A percentile compares a stretch with the other conserved stretches of the same genome.
These are phyloP conservation scores for Nineta flava DNA, from an alignment of 2,888 invertebrate species.

Conservation along the genomic window DNA sequence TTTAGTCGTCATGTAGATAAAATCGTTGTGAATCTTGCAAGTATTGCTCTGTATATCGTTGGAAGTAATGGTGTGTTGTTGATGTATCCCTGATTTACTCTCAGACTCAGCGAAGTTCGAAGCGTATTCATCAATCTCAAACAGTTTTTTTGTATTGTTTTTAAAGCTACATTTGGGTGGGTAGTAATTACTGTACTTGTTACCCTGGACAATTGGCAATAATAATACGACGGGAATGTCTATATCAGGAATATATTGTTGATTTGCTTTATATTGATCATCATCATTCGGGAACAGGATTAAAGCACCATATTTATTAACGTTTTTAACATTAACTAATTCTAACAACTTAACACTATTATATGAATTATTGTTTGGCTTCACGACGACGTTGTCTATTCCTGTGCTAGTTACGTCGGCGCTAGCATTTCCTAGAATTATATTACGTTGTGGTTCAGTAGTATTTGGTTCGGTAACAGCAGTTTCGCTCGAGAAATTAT, in stretches of 20 bases:
- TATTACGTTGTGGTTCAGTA: conserved; percentile 33
- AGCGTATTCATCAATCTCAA: conserved; percentile 7
- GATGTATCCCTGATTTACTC: conserved; percentile 9
- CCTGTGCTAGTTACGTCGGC: no score
- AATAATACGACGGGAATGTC: conserved; percentile 8
- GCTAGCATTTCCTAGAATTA: conserved; percentile 28
- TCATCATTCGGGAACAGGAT: conserved; percentile 15
- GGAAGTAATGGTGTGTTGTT: conserved; percentile 1
- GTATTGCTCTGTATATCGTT: conserved; percentile 1
- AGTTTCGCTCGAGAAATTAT: conserved; percentile 47
- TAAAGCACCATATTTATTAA: conserved; percentile 27
- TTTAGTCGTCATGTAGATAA: conserved; percentile 9
- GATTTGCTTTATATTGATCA: neutral
- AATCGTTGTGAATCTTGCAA: conserved; percentile 19
- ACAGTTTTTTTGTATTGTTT: neutral
- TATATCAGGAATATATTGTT: conserved; percentile 6
- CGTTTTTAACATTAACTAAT: conserved; percentile 21
- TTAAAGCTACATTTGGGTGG: conserved; percentile 9
- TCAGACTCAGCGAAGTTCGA: conserved; percentile 10
- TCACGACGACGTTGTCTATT: neutral
- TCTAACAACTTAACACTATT: conserved; percentile 22
- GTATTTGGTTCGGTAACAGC: conserved; percentile 32
- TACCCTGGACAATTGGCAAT: conserved; percentile 9
- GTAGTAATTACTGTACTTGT: conserved; percentile 9
- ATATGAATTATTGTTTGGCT: conserved; percentile 7